Evolutionary conservation across 2,797 vertebrate species (phyloP).

Genomic region (Saxicola maurus): DNA sequence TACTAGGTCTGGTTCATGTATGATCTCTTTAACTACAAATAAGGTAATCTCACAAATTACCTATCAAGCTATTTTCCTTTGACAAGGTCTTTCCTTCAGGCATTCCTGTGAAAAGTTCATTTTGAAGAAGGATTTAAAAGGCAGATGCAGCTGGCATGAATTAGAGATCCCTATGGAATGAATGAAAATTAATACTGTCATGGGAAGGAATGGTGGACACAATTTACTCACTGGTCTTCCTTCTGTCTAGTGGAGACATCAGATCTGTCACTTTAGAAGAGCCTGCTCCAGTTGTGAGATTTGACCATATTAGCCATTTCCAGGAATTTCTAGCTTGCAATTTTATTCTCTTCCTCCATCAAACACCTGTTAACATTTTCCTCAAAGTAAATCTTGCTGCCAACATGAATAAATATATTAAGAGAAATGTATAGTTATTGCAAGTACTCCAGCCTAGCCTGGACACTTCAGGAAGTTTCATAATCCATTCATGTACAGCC

Average conservation of each 20-base stretch:
- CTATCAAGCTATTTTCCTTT: not conserved
- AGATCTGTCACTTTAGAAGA: not conserved
- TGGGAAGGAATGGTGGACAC: not conserved
- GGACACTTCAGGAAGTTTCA: not conserved
- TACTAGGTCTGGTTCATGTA: not conserved
- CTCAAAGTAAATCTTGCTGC: not conserved
- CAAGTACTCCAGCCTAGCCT: not conserved
- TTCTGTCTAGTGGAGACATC: accelerated
- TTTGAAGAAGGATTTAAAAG: not conserved
- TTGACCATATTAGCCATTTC: not conserved
- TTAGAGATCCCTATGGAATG: not conserved
- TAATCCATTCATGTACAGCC: not conserved
- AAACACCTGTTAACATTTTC: not conserved
- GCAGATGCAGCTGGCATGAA: not conserved
- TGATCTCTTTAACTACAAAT: not conserved
- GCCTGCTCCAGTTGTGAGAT: not conserved
- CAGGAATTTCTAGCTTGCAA: not conserved
- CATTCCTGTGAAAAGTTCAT: not conserved
- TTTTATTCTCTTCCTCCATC: not conserved
- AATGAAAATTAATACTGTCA: not conserved
- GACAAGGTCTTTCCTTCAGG: not conserved
- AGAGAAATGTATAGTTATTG: not conserved
- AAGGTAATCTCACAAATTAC: not conserved
- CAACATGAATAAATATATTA: not conserved
- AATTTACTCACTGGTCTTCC: not conserved